Evolutionary conservation across 2,797 vertebrate species (phyloP).

Genomic region (Trichosurus vulpecula): DNA sequence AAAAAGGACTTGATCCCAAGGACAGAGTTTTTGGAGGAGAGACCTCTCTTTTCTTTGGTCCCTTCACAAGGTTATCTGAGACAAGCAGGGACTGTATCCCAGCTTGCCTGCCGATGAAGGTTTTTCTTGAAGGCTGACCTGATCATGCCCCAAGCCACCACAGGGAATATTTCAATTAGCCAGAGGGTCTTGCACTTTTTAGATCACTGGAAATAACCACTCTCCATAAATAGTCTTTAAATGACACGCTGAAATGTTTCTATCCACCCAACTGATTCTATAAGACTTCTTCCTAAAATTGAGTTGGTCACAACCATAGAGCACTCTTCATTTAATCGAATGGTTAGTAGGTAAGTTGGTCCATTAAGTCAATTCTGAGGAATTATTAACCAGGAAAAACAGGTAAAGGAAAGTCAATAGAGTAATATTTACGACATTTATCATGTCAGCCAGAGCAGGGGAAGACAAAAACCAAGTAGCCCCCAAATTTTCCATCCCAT

Average conservation of each 20-base stretch:
- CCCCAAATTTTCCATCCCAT: not conserved
- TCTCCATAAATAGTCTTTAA: not conserved
- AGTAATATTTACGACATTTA: constrained; percentile 56
- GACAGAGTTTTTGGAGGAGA: not conserved
- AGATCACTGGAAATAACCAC: not conserved
- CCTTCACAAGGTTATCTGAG: not conserved
- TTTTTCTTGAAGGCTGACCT: not conserved
- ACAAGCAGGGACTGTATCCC: not conserved
- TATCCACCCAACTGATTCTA: not conserved
- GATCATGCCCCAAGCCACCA: not conserved
- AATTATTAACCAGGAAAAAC: constrained; percentile 65
- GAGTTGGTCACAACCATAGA: constrained; percentile 34
- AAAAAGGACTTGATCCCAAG: not conserved
- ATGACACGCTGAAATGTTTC: not conserved
- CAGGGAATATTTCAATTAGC: not conserved
- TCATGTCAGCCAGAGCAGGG: not conserved
- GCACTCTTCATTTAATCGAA: constrained; percentile 64
- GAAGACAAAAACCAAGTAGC: constrained; percentile 38
- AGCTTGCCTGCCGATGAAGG: not conserved
- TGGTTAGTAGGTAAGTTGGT: constrained; percentile 67
- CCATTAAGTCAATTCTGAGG: constrained; percentile 65
- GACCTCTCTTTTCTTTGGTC: not conserved
- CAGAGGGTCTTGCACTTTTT: not conserved
- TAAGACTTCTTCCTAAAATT: not conserved
- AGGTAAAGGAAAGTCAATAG: constrained; percentile 66